phyloP scores from a whole-genome alignment of 2,797 vertebrate genomes.

The Manis pentadactyla region DNA sequence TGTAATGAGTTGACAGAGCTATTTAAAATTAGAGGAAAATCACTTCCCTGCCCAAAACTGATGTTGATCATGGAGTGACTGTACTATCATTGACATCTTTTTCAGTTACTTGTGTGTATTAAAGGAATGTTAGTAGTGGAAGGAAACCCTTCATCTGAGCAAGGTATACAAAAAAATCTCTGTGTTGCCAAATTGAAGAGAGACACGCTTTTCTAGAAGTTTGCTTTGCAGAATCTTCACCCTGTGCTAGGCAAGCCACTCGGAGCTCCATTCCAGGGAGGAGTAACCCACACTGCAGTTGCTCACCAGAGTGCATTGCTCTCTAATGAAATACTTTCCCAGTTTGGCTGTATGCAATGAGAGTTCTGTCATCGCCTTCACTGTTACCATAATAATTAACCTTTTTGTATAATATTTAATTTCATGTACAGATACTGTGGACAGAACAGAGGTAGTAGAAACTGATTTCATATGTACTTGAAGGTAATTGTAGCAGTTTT shows the following conservation, averaged over 20 bases:
- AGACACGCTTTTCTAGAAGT: neutral
- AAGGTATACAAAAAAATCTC: neutral
- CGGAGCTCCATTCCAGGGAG: neutral
- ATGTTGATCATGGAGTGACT: conserved; percentile 20
- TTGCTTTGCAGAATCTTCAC: neutral
- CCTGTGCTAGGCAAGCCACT: neutral
- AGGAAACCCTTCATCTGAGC: neutral
- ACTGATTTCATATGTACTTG: neutral
- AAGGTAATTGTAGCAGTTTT: neutral
- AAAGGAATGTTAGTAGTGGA: neutral
- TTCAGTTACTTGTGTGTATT: neutral
- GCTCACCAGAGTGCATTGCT: neutral
- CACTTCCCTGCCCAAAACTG: neutral
- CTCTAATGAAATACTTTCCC: neutral
- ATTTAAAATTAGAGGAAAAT: conserved; percentile 59
- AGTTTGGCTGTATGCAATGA: neutral
- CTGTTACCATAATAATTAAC: neutral
- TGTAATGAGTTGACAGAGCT: neutral
- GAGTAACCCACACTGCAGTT: neutral
- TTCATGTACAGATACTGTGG: neutral
- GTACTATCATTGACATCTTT: conserved; percentile 24
- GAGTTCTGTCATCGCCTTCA: neutral
- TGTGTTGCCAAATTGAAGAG: neutral
- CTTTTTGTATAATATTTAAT: neutral
- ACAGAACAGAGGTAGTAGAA: conserved; percentile 15